Evolutionary conservation across 1,140 invertebrate genomes (phyloP), one percentile per base, ranked within the genome.

Genomic region (Macrostomum lignano): DNA sequence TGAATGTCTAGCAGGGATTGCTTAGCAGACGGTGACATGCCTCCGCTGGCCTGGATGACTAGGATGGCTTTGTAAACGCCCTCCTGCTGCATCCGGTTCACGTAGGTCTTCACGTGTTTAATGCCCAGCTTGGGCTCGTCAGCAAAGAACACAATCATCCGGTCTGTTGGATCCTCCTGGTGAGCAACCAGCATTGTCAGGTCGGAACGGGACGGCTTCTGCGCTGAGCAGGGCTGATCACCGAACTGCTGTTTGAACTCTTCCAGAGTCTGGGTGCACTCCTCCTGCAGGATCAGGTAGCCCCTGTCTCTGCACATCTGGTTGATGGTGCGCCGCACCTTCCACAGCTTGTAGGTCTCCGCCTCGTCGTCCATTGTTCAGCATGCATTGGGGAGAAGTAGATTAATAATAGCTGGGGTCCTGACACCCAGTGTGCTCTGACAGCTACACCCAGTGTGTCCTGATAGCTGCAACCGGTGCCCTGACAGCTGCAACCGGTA

Each of bases 121-220:
- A 94, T 93, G 24, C 86, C 84, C 51, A 98, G 88, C 65, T 98
- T 98, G 0, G 78, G 72, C 49, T 98, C 88, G 46, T 98, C 91
- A 0, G 88, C 86, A 47, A 96, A 98, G 49, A 98, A 98, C 0
- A 98, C 86, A 58, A 96, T 96, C 70, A 98, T 75, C 51, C 96
- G 88, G 62, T 98, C 88, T 42, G 42, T 11, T 36, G 31, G 6
- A 35, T 36, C 34, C n/a, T 26, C 23, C 23, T 36, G 34, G 23
- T 36, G 34, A 14, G 28, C 23, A 11, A 23, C 34, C 5, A 30
- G 20, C 6, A 36, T 36, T 6, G 13, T 11, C 6, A 33, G 32
- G 3, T 36, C 24, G 17, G 28, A 19, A 17, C 34, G 13, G 13
- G 28, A 20, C 7, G 88, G 86, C n/a, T n/a, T n/a, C n/a, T n/a